phyloP scores from a whole-genome alignment of 2,113 vertebrate genomes.

The Otis tarda region DNA sequence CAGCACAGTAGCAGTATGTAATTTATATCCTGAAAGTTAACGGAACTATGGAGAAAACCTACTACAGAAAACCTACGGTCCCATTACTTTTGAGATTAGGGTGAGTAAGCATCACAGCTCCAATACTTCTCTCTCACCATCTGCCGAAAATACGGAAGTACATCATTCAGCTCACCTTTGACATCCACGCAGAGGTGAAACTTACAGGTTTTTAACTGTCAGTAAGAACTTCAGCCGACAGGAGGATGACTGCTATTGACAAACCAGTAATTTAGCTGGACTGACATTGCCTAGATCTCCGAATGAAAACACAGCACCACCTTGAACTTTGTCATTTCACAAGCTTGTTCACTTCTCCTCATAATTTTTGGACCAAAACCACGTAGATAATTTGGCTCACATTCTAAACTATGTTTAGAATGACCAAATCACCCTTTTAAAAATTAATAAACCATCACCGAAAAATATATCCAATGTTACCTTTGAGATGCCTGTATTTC shows the following conservation, averaged over 20 bases:
- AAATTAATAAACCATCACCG: not conserved
- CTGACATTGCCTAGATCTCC: not conserved
- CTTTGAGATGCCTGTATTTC: not conserved
- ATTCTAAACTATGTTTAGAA: not conserved
- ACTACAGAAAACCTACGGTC: not conserved
- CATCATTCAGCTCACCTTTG: not conserved
- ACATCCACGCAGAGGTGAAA: not conserved
- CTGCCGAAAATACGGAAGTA: not conserved
- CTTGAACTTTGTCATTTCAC: not conserved
- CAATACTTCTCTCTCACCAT: not conserved
- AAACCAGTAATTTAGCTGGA: not conserved
- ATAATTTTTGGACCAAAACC: not conserved
- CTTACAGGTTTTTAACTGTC: not conserved
- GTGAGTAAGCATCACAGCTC: not conserved
- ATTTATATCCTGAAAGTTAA: not conserved
- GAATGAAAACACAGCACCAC: not conserved
- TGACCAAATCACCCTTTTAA: not conserved
- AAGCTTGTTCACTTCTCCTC: not conserved
- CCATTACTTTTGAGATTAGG: not conserved
- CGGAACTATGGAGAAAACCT: not conserved
- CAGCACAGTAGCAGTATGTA: not conserved
- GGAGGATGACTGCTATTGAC: not conserved
- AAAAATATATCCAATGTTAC: not conserved
- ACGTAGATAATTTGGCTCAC: not conserved
- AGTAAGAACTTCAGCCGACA: not conserved